Conservation (phyloP, 2,797 vertebrate genomes). For the Pangasius djambal region DNA sequence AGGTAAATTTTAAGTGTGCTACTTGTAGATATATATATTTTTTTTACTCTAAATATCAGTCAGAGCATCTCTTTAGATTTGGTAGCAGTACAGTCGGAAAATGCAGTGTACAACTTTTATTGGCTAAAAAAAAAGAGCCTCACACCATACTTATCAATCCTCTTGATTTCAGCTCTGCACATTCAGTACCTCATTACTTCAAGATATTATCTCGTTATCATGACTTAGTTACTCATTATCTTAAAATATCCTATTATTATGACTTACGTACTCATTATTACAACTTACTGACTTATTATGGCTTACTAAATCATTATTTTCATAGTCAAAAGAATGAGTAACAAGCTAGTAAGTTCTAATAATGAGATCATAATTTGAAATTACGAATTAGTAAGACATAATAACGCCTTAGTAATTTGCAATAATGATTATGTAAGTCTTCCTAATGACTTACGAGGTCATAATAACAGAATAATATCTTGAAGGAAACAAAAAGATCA, state of each 20-base stretch:
- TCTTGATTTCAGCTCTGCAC: background rate
- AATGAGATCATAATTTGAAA: background rate
- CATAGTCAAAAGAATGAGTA: background rate
- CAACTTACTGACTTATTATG: background rate
- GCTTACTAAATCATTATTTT: too few relatives aligned
- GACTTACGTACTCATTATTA: background rate
- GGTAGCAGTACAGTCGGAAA: too few relatives aligned
- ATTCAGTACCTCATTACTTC: too few relatives aligned
- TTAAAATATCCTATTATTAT: background rate
- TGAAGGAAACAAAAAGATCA: too few relatives aligned
- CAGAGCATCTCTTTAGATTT: too few relatives aligned
- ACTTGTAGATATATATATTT: too few relatives aligned
- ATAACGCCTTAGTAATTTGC: background rate
- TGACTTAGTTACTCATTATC: background rate
- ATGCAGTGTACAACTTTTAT: too few relatives aligned
- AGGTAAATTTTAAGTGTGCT: too few relatives aligned
- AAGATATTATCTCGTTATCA: too few relatives aligned
- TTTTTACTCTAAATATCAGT: too few relatives aligned
- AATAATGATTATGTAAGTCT: background rate
- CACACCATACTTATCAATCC: too few relatives aligned
- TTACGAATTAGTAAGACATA: background rate
- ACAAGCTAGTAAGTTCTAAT: background rate
- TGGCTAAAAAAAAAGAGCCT: too few relatives aligned
- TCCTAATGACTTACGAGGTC: background rate
- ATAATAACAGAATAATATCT: background rate